Evolutionary conservation across 2,888 invertebrate species (phyloP), one percentile per base, ranked within the genome.

Genomic region (Tinea pellionella): DNA sequence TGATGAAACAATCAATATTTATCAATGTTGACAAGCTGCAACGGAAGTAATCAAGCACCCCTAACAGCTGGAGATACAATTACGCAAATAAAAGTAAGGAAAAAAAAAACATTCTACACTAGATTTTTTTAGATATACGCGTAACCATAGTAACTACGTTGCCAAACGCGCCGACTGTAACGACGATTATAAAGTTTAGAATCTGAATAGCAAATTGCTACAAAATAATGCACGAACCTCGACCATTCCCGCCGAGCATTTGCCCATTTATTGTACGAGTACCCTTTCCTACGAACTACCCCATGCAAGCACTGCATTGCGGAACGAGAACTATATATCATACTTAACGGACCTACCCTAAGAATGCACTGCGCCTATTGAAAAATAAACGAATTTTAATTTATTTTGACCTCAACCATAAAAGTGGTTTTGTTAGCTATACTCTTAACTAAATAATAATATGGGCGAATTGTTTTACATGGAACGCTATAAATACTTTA

Each of bases 291-390:
- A 57, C 19, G 55, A 67, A 67, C 74, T 72, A 77, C 79, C 80
- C 83, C 78, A 80, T 82, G 80, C 75, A 69, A 72, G 78, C 66
- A 82, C 84, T 84, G 86, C 86, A 86, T 76, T 86, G 86, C 86
- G 82, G 82, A 78, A 78, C 77, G 66, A 73, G 71, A 70, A 74
- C 79, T 73, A 84, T 32, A 57, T 57, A 32, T 57, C 57, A 57
- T 57, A 32, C 57, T 57, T 57, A 32, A 55, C 57, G 15, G 32
- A 57, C 32, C 32, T 57, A 57, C 57, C 57, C 57, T 57, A 24
- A 16, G 47, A 16, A 9, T 37, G 37, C 37, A 15, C 24, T 55
- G 24, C 19, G 57, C 29, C 57, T 32, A 57, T 57, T 57, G 57
- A 57, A 57, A 57, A 57, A 57, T 53, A 53, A 51, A 18, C 19